A percentile compares a stretch with the other conserved stretches of the same genome.
Conservation (phyloP, 2,113 vertebrate genomes). For the Hippocampus comes region DNA sequence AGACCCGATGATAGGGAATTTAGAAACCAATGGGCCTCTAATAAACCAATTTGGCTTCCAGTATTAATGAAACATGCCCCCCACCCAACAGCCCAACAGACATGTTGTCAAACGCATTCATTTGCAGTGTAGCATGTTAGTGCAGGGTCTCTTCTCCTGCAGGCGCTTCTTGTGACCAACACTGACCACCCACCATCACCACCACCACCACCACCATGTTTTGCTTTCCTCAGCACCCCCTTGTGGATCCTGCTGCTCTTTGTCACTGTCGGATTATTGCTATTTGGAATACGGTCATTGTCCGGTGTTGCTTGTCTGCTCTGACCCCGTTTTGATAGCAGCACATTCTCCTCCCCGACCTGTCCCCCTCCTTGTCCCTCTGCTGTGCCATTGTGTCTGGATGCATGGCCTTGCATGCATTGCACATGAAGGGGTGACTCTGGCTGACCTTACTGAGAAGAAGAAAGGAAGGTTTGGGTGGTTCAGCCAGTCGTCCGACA, state of each 20-base stretch:
- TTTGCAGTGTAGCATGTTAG: slow-evolving; percentile 48
- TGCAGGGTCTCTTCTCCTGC: slow-evolving; percentile 33
- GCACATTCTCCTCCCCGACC: slow-evolving; percentile 70
- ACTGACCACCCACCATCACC: slow-evolving; percentile 24
- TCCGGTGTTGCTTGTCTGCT: slow-evolving; percentile 66
- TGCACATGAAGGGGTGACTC: slow-evolving; percentile 88
- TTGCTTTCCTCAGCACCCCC: slow-evolving; percentile 56
- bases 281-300: slow-evolving; percentile 69
- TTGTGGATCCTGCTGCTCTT: slow-evolving; percentile 57
- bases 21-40: too few species aligned
- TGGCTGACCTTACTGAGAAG: slow-evolving; percentile 95
- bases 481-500: slow-evolving; percentile 92
- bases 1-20: too few species aligned
- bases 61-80: slow-evolving; percentile 27
- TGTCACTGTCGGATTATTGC: slow-evolving; percentile 59
- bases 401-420: slow-evolving; percentile 85
- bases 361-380: slow-evolving; percentile 67
- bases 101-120: slow-evolving; percentile 35
- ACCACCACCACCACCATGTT: slow-evolving; percentile 39
- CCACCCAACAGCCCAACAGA: slow-evolving; percentile 36
- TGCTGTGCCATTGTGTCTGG: slow-evolving; percentile 83
- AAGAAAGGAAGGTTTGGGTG: slow-evolving; percentile 94
- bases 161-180: slow-evolving; percentile 56
- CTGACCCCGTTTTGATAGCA: slow-evolving; percentile 71
- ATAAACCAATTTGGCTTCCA: slow-evolving; percentile 41